phyloP scores from a whole-genome alignment of 2,888 invertebrate genomes.

The Epirrhoe alternata region DNA sequence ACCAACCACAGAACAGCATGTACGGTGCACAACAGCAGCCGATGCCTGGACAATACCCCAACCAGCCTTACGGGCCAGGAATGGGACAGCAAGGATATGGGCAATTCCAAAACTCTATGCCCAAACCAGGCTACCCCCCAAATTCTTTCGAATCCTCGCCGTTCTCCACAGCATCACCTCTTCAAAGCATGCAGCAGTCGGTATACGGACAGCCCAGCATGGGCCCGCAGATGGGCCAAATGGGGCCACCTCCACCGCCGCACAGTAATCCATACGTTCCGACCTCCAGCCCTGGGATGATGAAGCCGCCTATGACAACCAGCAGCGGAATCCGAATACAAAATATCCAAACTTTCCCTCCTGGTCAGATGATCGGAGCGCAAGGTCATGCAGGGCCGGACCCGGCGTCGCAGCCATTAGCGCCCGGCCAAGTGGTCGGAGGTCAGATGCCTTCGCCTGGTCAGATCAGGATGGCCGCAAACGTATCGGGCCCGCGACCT shows the following conservation, averaged over 20 bases:
- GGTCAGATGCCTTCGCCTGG: slow-evolving; percentile 68
- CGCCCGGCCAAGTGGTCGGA: slow-evolving; percentile 58
- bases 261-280: slow-evolving; percentile 61
- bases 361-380: slow-evolving; percentile 61
- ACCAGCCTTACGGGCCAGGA: slow-evolving; percentile 53
- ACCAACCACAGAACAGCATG: slow-evolving; percentile 64
- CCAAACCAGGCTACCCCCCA: slow-evolving; percentile 68
- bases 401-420: slow-evolving; percentile 42
- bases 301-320: slow-evolving; percentile 60
- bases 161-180: slow-evolving; percentile 68
- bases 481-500: slow-evolving; percentile 62
- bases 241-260: slow-evolving; percentile 61
- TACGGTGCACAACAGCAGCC: slow-evolving; percentile 72
- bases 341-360: slow-evolving; percentile 75
- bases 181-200: slow-evolving; percentile 78
- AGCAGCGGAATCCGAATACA: slow-evolving; percentile 69
- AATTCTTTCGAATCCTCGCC: slow-evolving; percentile 62
- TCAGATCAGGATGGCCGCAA: slow-evolving; percentile 72
- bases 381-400: slow-evolving; percentile 50
- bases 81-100: slow-evolving; percentile 65
- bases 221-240: slow-evolving; percentile 55
- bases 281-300: slow-evolving; percentile 65
- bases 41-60: slow-evolving; percentile 68
- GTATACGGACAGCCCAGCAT: slow-evolving; percentile 68
- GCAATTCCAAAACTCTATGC: slow-evolving; percentile 66